Evolutionary conservation across 64 coral and sea anemone genomes (phyloP).

Genomic region (Acropora tenuis): DNA sequence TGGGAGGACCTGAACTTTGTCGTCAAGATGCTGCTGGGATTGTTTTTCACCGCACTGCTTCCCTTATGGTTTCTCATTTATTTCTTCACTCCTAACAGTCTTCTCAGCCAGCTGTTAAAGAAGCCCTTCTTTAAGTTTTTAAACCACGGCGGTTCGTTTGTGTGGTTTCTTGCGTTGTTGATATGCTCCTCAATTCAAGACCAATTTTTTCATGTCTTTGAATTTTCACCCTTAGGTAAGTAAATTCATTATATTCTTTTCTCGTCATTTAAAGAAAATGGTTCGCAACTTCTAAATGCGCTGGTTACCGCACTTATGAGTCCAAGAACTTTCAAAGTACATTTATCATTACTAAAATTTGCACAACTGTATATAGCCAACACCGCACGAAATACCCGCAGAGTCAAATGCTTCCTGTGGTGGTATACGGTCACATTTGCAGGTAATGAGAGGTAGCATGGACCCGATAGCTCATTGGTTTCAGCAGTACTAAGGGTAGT

Average conservation of each 20-base stretch:
- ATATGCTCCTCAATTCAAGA: conserved; percentile 80
- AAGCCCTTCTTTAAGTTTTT: conserved; percentile 84
- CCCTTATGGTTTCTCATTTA: conserved; percentile 62
- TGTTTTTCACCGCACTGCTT: conserved; percentile 47
- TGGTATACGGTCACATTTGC: too few species aligned
- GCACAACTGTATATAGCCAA: too few species aligned
- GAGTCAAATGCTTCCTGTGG: too few species aligned
- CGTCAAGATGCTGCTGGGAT: neutral
- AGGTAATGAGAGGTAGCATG: too few species aligned
- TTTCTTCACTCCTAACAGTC: conserved; percentile 54
- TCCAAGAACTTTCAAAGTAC: too few species aligned
- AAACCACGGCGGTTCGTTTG: conserved; percentile 74
- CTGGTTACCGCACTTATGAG: too few species aligned
- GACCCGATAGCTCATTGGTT: too few species aligned
- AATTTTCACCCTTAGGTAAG: conserved; percentile 69
- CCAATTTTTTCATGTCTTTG: conserved; percentile 68
- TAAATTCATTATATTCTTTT: neutral
- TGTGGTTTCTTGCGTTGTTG: conserved; percentile 67
- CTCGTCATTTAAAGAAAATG: neutral
- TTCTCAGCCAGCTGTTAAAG: conserved; percentile 27
- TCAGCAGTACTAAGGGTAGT: too few species aligned
- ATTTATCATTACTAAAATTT: too few species aligned
- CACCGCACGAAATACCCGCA: too few species aligned
- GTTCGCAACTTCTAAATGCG: neutral
- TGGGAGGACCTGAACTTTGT: conserved; percentile 61